Evolutionary conservation across 2,113 vertebrate species (phyloP).

Genomic region (Ceuthmochares aereus): DNA sequence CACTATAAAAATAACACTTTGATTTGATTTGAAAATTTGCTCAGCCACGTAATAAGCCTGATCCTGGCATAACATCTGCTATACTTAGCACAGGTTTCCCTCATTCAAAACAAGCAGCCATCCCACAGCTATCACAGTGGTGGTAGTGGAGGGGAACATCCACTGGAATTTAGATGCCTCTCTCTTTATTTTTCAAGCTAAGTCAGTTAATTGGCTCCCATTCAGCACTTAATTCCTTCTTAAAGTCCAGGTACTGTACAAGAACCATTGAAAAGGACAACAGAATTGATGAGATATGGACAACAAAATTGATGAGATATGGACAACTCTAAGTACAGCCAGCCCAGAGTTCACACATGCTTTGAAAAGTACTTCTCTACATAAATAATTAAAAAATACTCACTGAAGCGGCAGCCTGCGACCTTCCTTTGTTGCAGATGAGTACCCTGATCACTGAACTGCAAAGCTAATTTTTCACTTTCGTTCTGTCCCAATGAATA

Average conservation of each 20-base stretch:
- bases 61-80: background rate
- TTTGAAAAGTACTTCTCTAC: background rate
- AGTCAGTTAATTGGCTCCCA: background rate
- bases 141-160: background rate
- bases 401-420: background rate
- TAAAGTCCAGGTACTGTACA: background rate
- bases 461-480: background rate
- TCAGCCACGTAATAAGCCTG: background rate
- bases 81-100: background rate
- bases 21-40: background rate
- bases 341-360: background rate
- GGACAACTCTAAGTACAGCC: background rate
- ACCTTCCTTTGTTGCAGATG: background rate
- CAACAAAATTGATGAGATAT: background rate
- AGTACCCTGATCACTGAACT: background rate
- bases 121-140: background rate
- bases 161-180: background rate
- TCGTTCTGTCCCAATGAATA: background rate
- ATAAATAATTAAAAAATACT: background rate
- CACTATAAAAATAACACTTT: background rate
- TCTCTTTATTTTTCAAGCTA: background rate
- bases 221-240: background rate
- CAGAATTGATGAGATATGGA: background rate
- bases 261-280: background rate
- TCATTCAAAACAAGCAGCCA: background rate